A percentile compares a stretch with the other conserved stretches of the same genome.
phyloP scores from a whole-genome alignment of 2,797 vertebrate species.

The Lacerta agilis region DNA sequence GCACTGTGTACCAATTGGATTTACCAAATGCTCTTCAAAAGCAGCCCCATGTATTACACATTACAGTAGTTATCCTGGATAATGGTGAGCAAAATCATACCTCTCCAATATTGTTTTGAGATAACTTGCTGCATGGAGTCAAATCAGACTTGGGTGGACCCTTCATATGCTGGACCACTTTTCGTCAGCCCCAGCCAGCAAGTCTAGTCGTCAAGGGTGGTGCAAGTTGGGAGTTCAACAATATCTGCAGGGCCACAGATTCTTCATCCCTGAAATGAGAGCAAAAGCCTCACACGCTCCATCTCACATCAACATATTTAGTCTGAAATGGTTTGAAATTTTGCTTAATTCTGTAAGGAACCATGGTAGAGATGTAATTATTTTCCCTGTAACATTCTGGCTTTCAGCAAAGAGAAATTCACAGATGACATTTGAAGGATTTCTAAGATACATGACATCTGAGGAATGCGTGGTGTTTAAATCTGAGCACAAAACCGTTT shows the following conservation, averaged over 20 bases:
- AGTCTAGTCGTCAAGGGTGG: background rate
- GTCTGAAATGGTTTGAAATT: background rate
- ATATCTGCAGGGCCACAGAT: background rate
- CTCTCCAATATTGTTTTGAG: background rate
- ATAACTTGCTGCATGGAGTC: background rate
- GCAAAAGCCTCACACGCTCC: background rate
- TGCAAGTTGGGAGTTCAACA: background rate
- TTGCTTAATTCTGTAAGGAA: background rate
- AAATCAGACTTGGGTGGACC: background rate
- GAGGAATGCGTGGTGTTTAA: conserved; percentile 81
- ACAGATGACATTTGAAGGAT: conserved; percentile 86
- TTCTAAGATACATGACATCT: conserved; percentile 86
- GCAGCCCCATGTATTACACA: background rate
- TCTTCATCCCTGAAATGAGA: background rate
- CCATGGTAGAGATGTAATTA: conserved; percentile 15
- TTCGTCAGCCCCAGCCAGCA: background rate
- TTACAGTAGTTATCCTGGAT: background rate
- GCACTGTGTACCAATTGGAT: background rate
- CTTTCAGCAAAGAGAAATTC: conserved; percentile 76
- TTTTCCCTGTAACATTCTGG: conserved; percentile 29
- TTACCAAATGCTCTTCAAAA: background rate
- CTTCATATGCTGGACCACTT: background rate
- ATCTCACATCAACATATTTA: background rate
- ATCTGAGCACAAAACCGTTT: conserved; percentile 74
- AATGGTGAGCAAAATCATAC: background rate